A percentile compares a stretch with the other conserved stretches of the same genome.
These are phyloP conservation scores for Sebastes dallii DNA, from an alignment of 2,797 vertebrate species.

Conservation along the genomic window DNA sequence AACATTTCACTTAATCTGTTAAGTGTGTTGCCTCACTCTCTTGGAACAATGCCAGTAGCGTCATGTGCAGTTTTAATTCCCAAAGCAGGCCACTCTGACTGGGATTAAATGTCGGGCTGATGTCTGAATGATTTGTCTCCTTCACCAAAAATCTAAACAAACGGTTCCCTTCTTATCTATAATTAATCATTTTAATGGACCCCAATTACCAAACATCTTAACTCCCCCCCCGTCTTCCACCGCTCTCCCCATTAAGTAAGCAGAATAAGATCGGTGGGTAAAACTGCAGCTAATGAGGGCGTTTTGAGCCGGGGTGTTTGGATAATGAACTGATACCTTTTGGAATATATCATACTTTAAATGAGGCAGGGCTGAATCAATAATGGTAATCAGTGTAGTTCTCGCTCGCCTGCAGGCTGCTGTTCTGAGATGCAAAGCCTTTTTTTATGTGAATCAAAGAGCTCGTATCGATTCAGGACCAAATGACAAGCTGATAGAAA, in stretches of 20 bases:
- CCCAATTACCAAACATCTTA: slow-evolving; percentile 49
- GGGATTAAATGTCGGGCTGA: slow-evolving; percentile 64
- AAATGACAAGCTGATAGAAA: slow-evolving; percentile 36
- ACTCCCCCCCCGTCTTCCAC: slow-evolving; percentile 13
- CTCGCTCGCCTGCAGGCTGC: slow-evolving; percentile 25
- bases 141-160: slow-evolving; percentile 58
- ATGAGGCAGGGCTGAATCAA: slow-evolving; percentile 57
- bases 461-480: slow-evolving; percentile 37
- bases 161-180: slow-evolving; percentile 51
- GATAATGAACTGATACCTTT: slow-evolving; percentile 63
- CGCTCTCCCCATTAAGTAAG: slow-evolving; percentile 48
- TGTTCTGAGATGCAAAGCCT: slow-evolving; percentile 24
- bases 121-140: slow-evolving; percentile 57
- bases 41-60: slow-evolving; percentile 27
- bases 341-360: slow-evolving; percentile 70
- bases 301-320: slow-evolving; percentile 10
- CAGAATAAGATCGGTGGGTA: slow-evolving; percentile 48
- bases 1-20: slow-evolving; percentile 36
- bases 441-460: slow-evolving; percentile 48
- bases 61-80: slow-evolving; percentile 44
- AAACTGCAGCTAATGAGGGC: slow-evolving; percentile 29
- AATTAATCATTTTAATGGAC: slow-evolving; percentile 71
- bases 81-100: slow-evolving; percentile 44
- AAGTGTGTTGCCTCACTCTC: slow-evolving; percentile 40
- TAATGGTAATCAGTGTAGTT: slow-evolving; percentile 62